Base-by-base conservation (phyloP, 2,888 invertebrate species). In the Melinaea marsaeus region DNA sequence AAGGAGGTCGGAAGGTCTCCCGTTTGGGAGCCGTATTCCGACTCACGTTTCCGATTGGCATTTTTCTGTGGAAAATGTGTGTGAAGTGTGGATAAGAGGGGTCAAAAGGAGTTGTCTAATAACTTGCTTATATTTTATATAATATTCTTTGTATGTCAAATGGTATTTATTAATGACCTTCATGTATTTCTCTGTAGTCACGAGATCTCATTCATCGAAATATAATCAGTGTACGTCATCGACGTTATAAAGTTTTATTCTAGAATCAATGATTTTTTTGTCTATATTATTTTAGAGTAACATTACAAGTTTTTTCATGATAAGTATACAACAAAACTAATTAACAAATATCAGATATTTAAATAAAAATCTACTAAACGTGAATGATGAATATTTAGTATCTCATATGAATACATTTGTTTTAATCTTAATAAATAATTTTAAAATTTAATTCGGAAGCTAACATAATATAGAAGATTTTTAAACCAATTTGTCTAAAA, bases 1-100 rank as follows among this genome's bases (percentile, higher is more conserved):
- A 95, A 5, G 95, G 95, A 48, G 95, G 95, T 68, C 95, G 88
- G 80, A 94, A 94, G 66, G 93, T 94, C 69, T 94, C 94, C 68
- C 95, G 88, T 76, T 92, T 92, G 56, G 92, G 86, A 34, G 88
- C 83, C 54, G 89, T 84, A 66, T 92, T 92, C 71, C 90, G 91
- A 71, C 89, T 92, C 62, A 89, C 80, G 76, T 88, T 90, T 48
- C 91, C 91, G 68, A 90, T 90, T 64, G 90, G 90, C 87, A 89
- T 88, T 65, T 72, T 85, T 62, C 65, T 68, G 65, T 68, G 66
- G 57, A 60, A 58, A 61, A 57, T 55, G 57, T 37, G 60, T 61
- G 48, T 64, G 62, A 67, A 62, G 58, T 63, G 54, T 61, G 58
- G 59, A 32, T 58, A 48, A 45, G 51, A 60, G 33, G 55, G 22